These are phyloP conservation scores for Drosophila kanapiae DNA, from an alignment of 1,140 invertebrate genomes.

Conservation along the genomic window DNA sequence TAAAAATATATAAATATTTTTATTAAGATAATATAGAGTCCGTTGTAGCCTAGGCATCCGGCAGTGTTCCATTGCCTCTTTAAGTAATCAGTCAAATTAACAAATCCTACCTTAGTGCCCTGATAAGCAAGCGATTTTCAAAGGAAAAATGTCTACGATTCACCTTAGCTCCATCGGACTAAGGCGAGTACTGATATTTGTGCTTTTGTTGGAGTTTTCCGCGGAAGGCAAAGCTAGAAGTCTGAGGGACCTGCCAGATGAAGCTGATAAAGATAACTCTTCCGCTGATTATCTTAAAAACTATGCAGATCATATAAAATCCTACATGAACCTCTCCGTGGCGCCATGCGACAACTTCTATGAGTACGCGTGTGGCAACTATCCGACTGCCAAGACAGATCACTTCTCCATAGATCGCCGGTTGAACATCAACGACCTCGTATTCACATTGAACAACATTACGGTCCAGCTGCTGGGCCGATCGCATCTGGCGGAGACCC, in stretches of 20 bases:
- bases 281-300: conserved; percentile 79
- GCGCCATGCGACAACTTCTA: conserved; percentile 92
- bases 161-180: not conserved
- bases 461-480: conserved; percentile 49
- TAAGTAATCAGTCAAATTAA: not conserved
- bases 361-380: conserved; percentile 89
- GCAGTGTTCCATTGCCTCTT: not conserved
- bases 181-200: not conserved
- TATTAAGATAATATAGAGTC: not conserved
- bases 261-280: not conserved
- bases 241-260: not conserved
- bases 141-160: not conserved
- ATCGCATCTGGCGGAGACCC: conserved; percentile 27
- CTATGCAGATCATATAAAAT: conserved; percentile 74
- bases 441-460: conserved; percentile 53
- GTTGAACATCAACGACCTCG: conserved; percentile 58
- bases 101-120: not conserved
- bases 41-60: not conserved
- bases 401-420: conserved; percentile 46
- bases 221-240: not conserved
- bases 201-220: not conserved
- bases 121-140: not conserved
- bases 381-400: conserved; percentile 70
- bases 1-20: not conserved
- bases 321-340: conserved; percentile 87